A percentile compares a stretch with the other conserved stretches of the same genome.
These are phyloP conservation scores for Engraulis encrasicolus DNA, from an alignment of 2,113 vertebrate genomes.

Conservation along the genomic window DNA sequence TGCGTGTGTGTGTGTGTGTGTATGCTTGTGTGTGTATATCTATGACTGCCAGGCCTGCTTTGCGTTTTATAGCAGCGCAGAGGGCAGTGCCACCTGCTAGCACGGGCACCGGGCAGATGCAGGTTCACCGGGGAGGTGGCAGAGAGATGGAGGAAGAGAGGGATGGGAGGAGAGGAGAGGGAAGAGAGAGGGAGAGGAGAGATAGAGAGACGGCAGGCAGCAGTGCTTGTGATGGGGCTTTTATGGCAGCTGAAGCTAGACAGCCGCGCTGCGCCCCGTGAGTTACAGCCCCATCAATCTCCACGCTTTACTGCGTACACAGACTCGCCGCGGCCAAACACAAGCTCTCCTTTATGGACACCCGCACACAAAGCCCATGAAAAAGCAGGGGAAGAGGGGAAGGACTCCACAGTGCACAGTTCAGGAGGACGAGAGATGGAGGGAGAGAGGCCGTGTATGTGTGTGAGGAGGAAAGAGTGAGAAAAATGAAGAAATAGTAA, in stretches of 20 bases:
- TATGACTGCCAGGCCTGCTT: neutral
- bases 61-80: slow-evolving; percentile 21
- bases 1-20: too few species aligned
- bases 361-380: slow-evolving; percentile 22
- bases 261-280: slow-evolving; percentile 1
- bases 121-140: neutral
- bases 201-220: neutral
- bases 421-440: neutral
- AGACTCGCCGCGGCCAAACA: neutral
- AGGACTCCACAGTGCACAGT: slow-evolving; percentile 10
- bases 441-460: neutral
- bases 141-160: neutral
- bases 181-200: neutral
- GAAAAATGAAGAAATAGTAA: slow-evolving; percentile 15
- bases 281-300: slow-evolving; percentile 41
- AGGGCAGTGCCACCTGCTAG: slow-evolving; percentile 41
- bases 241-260: slow-evolving; percentile 15
- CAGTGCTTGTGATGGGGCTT: neutral
- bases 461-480: too few species aligned
- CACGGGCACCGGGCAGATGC: slow-evolving; percentile 28
- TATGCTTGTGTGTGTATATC: too few species aligned
- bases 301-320: slow-evolving; percentile 34
- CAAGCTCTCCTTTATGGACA: slow-evolving; percentile 9
- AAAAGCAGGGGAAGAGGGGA: neutral
- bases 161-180: neutral